Conservation (phyloP, 2,797 vertebrate species). For the Peromyscus eremicus region DNA sequence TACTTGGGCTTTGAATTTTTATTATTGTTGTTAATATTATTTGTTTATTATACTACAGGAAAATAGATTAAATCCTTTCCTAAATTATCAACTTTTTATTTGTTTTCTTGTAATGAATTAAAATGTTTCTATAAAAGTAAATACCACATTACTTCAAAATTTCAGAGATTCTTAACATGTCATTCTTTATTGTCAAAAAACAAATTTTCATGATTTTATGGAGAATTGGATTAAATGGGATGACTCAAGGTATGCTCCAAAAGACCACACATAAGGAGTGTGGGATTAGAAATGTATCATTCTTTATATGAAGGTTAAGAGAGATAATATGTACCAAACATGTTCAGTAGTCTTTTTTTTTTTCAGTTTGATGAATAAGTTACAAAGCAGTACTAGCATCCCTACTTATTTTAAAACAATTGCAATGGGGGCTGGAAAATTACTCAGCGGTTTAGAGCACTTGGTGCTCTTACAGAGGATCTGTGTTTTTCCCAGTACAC, state of each 20-base stretch:
- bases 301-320: background rate
- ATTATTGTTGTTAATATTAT: background rate
- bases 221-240: background rate
- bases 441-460: background rate
- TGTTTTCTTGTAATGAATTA: background rate
- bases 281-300: background rate
- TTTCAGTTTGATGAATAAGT: background rate
- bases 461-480: background rate
- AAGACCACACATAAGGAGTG: background rate
- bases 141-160: background rate
- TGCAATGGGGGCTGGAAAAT: background rate
- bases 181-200: slow-evolving; percentile 6
- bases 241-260: background rate
- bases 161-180: background rate
- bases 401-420: background rate
- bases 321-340: background rate
- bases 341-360: background rate
- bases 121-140: slow-evolving; percentile 12
- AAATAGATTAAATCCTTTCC: background rate
- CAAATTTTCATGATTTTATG: background rate
- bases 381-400: background rate
- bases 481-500: background rate
- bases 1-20: slow-evolving; percentile 23
- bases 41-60: background rate
- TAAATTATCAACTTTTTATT: background rate